Base-by-base conservation (phyloP, 2,113 vertebrate species). In the Erythrolamprus reginae region DNA sequence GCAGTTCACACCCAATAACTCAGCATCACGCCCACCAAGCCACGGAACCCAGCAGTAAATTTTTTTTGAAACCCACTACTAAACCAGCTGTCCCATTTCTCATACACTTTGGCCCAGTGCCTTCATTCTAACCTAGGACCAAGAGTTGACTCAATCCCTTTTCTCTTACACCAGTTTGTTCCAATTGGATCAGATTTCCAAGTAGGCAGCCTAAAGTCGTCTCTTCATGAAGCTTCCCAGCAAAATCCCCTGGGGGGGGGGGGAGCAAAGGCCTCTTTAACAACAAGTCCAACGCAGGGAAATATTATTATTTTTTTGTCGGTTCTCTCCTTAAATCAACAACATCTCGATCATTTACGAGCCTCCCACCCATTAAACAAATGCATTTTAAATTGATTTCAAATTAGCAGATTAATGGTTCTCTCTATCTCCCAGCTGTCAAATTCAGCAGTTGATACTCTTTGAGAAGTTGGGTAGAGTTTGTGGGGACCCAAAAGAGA, bases 301-400 rank as follows among this genome's bases (percentile, higher is more conserved):
- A 93, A 95, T 94, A 91, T 94, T 2, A 58, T 28, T 3, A 10
- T 10, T 3, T 48, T 17, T 55, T 55, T 95, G 93, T 95, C 83
- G 3, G 89, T 92, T 95, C 95, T 92, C 95, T 92, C 93, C 92
- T 88, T 95, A 95, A 96, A 96, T 96, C 94, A 97, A 94, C 95
- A 96, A 95, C 94, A 95, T 95, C 93, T 93, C 95, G 95, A 93
- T 96, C 95, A 96, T 94, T 96, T 94, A 93, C 94, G 89, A 91
- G 84, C 94, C 90, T 95, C 92, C 48, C 96, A 92, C 95, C 65
- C 96, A 96, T 97, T 97, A 97, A 94, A 95, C 96, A 97, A 97
- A 97, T 96, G 95, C 92, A 92, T 94, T 96, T 97, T 95, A 97
- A 97, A 97, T 97, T 96, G 94, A 97, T 97, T 97, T 97, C 95